These are phyloP conservation scores for Forpus xanthops DNA, from an alignment of 2,797 vertebrate species.

Conservation along the genomic window DNA sequence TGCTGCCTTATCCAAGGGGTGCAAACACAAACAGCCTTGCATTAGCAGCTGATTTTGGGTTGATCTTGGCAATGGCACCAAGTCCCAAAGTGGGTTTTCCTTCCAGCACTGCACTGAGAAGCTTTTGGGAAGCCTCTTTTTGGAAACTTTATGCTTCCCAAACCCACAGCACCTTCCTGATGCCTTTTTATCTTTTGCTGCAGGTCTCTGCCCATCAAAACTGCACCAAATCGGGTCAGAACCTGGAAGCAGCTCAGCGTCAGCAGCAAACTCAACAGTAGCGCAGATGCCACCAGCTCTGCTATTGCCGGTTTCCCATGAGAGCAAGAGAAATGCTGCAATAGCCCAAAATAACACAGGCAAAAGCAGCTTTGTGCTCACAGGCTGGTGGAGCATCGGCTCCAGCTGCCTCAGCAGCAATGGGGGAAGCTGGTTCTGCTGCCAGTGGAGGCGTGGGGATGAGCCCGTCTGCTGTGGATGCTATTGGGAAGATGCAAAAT, in stretches of 20 bases:
- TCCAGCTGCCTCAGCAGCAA: background rate
- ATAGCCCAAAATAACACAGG: background rate
- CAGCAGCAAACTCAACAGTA: background rate
- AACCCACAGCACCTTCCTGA: background rate
- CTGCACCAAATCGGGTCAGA: background rate
- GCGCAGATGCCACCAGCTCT: background rate
- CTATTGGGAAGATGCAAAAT: background rate
- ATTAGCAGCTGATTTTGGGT: background rate
- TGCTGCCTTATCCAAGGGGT: background rate
- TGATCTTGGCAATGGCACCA: background rate
- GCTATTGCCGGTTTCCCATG: fast-evolving
- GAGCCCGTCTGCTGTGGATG: background rate
- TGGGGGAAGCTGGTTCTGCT: background rate
- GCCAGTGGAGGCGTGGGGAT: background rate
- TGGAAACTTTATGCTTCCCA: background rate
- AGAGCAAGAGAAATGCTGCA: background rate
- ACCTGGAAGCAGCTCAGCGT: background rate
- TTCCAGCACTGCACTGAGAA: background rate
- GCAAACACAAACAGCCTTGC: background rate
- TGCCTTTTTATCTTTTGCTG: background rate
- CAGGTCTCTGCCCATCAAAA: background rate
- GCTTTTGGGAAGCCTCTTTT: background rate
- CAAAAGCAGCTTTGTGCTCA: background rate
- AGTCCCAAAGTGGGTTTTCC: background rate
- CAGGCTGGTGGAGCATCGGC: background rate